phyloP scores from a whole-genome alignment of 1,140 invertebrate genomes.

The Brevipalpus yothersi region DNA sequence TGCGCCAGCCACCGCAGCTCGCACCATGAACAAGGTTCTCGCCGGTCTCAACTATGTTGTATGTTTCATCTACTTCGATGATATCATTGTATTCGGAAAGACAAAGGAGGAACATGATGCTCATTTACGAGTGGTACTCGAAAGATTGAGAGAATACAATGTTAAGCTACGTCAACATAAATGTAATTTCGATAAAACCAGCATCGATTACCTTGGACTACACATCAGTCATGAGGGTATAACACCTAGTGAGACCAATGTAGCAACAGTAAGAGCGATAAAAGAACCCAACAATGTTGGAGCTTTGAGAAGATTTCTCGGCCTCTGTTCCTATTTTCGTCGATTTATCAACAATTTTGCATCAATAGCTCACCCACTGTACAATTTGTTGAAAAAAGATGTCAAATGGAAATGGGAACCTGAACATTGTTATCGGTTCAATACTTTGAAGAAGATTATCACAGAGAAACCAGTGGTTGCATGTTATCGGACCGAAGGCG shows the following conservation, averaged over 20 bases:
- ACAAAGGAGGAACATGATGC: constrained; percentile 6
- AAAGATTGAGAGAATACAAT: background rate
- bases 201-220: constrained; percentile 8
- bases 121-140: background rate
- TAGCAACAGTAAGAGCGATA: background rate
- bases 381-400: background rate
- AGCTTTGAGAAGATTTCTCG: background rate
- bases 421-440: background rate
- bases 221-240: constrained; percentile 1
- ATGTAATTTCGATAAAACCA: constrained; percentile 6
- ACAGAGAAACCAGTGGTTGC: background rate
- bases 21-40: constrained; percentile 5
- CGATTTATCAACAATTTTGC: background rate
- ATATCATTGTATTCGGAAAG: constrained; percentile 5
- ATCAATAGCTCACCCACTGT: background rate
- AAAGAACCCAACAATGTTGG: background rate
- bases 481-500: background rate
- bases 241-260: background rate
- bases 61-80: constrained; percentile 6
- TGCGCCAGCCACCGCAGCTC: constrained; percentile 5
- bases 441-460: background rate
- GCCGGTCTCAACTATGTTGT: background rate
- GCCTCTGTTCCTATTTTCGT: background rate
- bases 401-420: background rate
- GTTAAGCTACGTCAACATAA: constrained; percentile 11